Conservation (phyloP, 1,140 invertebrate genomes). For the Papilio xuthus region DNA sequence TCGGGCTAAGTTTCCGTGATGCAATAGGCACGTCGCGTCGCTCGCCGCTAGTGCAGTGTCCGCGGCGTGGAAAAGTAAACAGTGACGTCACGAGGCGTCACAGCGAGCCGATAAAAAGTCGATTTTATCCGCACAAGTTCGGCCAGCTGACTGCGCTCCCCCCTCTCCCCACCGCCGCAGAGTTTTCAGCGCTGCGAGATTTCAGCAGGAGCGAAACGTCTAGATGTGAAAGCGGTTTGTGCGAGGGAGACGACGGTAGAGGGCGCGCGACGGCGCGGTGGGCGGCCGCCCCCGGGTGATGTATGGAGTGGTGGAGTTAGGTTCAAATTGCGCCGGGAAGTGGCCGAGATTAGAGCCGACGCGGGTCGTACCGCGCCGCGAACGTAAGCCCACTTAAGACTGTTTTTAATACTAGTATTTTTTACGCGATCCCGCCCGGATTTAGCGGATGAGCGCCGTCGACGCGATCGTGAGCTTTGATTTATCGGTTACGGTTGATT, state of each 20-base stretch:
- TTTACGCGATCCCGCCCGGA: conserved; percentile 80
- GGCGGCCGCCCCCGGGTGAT: conserved; percentile 82
- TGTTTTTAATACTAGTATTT: conserved; percentile 82
- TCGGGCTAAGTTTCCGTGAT: conserved; percentile 33
- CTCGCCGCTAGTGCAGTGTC: conserved; percentile 59
- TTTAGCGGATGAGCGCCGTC: conserved; percentile 78
- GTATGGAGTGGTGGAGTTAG: conserved; percentile 86
- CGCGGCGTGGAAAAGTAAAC: conserved; percentile 73
- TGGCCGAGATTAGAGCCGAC: conserved; percentile 85
- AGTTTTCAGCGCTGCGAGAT: conserved; percentile 72
- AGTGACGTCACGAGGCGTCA: conserved; percentile 80
- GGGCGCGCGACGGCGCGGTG: conserved; percentile 62
- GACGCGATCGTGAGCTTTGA: conserved; percentile 77
- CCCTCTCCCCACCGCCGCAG: conserved; percentile 64
- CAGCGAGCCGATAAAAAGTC: conserved; percentile 79
- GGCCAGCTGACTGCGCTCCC: conserved; percentile 77
- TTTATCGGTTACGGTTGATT: conserved; percentile 76
- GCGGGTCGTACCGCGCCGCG: conserved; percentile 77
- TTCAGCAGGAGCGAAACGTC: conserved; percentile 64
- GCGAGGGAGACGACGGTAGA: conserved; percentile 59
- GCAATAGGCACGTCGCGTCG: conserved; percentile 48
- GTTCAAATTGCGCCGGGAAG: conserved; percentile 86
- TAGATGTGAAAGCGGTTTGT: conserved; percentile 40
- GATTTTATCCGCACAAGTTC: conserved; percentile 80
- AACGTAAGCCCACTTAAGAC: conserved; percentile 80